phyloP scores from a whole-genome alignment of 2,797 vertebrate genomes.

The Enteromius argenteus region DNA sequence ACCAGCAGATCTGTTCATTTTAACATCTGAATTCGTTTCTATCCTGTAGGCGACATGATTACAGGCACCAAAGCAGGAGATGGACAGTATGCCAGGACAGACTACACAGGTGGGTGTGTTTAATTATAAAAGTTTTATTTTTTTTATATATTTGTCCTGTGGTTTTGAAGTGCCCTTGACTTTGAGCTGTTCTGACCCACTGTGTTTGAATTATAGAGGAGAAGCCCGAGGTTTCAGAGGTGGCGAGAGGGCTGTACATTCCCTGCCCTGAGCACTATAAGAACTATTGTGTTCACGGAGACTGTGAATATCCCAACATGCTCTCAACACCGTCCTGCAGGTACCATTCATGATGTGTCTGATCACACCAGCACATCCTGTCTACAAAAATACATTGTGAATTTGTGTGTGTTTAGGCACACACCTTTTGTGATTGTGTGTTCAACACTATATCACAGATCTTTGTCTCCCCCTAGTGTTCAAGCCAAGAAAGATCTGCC shows the following conservation, averaged over 20 bases:
- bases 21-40: constrained; percentile 28
- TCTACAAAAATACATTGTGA: neutral
- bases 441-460: neutral
- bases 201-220: constrained; percentile 63
- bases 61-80: constrained; percentile 90
- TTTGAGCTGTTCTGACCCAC: constrained; percentile 4
- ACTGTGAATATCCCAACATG: constrained; percentile 92
- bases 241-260: constrained; percentile 88
- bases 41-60: constrained; percentile 85
- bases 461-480: constrained; percentile 42
- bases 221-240: constrained; percentile 81
- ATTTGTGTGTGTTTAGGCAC: neutral
- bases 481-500: neutral
- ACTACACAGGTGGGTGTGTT: constrained; percentile 85
- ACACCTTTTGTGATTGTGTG: neutral
- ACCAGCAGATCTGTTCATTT: constrained; percentile 20
- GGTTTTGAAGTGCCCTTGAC: constrained; percentile 6
- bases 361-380: neutral
- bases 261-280: constrained; percentile 95
- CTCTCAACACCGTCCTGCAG: constrained; percentile 95
- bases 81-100: constrained; percentile 91
- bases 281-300: constrained; percentile 95
- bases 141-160: neutral
- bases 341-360: constrained; percentile 72
- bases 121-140: neutral